A percentile compares a stretch with the other conserved stretches of the same genome.
phyloP scores from a whole-genome alignment of 2,797 vertebrate genomes.

The Dallia pectoralis region DNA sequence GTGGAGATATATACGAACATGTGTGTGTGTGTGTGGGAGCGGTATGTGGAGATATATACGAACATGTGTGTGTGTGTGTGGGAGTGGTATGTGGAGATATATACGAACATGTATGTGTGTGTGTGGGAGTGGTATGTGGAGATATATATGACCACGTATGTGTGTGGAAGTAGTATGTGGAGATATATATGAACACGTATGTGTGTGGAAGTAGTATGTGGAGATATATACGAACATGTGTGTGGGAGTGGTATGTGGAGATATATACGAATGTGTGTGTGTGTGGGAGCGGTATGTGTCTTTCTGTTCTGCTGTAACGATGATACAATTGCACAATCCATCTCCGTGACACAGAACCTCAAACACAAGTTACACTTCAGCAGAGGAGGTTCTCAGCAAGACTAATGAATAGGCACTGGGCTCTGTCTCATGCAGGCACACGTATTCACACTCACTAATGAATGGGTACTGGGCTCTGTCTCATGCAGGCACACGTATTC shows the following conservation, averaged over 20 bases:
- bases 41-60: too few species aligned
- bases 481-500: neutral
- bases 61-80: too few species aligned
- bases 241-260: neutral
- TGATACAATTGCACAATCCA: conserved; percentile 28
- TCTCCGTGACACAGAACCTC: conserved; percentile 14
- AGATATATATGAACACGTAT: neutral
- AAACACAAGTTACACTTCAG: conserved; percentile 13
- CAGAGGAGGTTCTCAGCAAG: conserved; percentile 19
- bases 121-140: too few species aligned
- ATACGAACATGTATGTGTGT: too few species aligned
- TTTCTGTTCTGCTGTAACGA: conserved; percentile 25
- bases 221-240: neutral
- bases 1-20: neutral
- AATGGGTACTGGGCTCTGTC: conserved; percentile 3
- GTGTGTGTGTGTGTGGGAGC: conserved; percentile 3
- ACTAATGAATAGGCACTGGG: conserved; percentile 17
- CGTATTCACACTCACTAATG: neutral
- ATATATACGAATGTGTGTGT: neutral
- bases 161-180: too few species aligned
- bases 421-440: neutral
- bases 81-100: too few species aligned
- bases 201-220: neutral
- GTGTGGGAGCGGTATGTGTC: neutral
- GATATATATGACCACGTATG: neutral